Evolutionary conservation across 2,797 vertebrate species (phyloP).

Genomic region (Cyprinella venusta): DNA sequence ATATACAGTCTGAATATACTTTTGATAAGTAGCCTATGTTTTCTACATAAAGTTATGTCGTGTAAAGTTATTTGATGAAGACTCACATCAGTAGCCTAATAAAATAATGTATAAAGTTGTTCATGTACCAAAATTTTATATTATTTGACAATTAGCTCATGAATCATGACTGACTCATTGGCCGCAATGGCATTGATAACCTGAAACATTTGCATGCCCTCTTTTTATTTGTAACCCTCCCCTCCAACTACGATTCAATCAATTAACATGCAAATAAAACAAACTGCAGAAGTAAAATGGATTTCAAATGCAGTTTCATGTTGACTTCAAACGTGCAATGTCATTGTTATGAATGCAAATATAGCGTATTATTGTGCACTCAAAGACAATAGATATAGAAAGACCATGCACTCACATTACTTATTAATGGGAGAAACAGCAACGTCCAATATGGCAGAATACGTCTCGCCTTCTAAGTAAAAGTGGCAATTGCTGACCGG

Average conservation of each 20-base stretch:
- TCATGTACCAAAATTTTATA: background rate
- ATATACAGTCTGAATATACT: no score
- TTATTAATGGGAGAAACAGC: no score
- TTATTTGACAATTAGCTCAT: background rate
- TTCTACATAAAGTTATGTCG: background rate
- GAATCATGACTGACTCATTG: background rate
- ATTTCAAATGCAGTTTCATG: background rate
- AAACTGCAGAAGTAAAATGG: background rate
- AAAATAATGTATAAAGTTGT: background rate
- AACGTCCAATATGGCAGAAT: no score
- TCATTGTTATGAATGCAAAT: background rate
- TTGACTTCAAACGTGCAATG: background rate
- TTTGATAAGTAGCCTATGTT: no score
- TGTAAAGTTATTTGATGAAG: background rate
- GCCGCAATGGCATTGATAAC: background rate
- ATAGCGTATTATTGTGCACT: background rate
- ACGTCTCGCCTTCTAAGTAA: no score
- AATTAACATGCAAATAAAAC: background rate
- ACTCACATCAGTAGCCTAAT: background rate
- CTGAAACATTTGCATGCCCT: background rate
- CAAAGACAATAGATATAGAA: no score
- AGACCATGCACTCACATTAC: background rate
- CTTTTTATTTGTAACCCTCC: background rate
- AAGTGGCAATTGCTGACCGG: no score
- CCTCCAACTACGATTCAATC: background rate